Conservation (phyloP, 2,888 invertebrate species). For the Pristionchus entomophagus region DNA sequence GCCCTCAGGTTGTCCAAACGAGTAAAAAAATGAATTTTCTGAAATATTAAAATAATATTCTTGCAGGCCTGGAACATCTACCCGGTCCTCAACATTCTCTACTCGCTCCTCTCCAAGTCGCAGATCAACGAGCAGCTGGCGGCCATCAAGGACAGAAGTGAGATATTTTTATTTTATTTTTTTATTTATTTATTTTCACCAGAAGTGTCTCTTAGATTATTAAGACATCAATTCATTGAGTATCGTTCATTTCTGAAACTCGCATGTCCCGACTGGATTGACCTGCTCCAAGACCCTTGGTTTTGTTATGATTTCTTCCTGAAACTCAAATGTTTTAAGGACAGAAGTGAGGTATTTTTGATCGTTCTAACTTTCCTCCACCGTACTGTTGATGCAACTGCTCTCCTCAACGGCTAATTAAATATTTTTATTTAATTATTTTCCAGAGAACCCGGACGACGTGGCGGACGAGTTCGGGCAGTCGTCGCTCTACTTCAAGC, state of each 20-base stretch:
- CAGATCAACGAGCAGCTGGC: slow-evolving; percentile 97
- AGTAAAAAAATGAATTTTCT: no score
- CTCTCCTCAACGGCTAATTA: no score
- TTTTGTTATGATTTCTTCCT: no score
- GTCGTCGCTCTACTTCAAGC: slow-evolving; percentile 96
- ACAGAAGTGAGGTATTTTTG: no score
- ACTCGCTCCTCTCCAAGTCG: slow-evolving; percentile 96
- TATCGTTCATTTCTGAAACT: no score
- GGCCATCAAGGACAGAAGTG: slow-evolving; percentile 81
- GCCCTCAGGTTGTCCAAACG: no score
- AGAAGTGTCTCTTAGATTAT: not conserved
- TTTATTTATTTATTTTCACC: not conserved
- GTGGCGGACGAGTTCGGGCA: slow-evolving; percentile 94
- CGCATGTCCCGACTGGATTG: no score
- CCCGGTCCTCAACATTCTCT: slow-evolving; percentile 95
- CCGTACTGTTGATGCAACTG: no score
- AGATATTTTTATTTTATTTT: slow-evolving; percentile 42
- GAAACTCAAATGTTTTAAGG: no score
- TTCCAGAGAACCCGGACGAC: slow-evolving; percentile 70
- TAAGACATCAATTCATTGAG: not conserved
- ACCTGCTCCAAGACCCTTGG: no score
- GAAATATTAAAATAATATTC: not conserved
- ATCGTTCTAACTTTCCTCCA: no score
- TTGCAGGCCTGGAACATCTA: slow-evolving; percentile 89
- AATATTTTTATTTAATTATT: no score